These are phyloP conservation scores for mouse (Mus musculus) DNA, from an alignment of 2,113 vertebrate species.

Conservation along the genomic window DNA sequence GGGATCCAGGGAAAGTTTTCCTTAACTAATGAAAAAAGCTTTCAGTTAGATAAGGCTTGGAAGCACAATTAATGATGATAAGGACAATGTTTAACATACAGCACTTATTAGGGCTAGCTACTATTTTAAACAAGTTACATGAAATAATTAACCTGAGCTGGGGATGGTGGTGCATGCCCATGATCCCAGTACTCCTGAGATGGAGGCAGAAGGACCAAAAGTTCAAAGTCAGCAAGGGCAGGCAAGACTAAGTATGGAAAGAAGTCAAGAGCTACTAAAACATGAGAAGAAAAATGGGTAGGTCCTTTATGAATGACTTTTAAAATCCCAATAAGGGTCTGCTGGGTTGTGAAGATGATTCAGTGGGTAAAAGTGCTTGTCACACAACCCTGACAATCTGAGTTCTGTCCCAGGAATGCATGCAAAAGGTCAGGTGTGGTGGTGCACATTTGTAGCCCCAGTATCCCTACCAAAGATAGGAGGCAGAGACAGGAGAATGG, in stretches of 20 bases:
- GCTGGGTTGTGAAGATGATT: neutral
- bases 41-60: neutral
- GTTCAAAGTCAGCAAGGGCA: neutral
- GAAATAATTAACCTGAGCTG: neutral
- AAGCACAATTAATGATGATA: neutral
- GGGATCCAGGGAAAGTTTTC: neutral
- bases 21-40: slow-evolving; percentile 13
- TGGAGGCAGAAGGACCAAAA: neutral
- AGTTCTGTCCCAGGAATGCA: neutral
- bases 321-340: neutral
- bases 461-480: neutral
- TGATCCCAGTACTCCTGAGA: neutral
- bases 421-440: neutral
- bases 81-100: neutral
- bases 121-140: slow-evolving; percentile 18
- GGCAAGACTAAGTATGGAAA: neutral
- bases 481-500: neutral
- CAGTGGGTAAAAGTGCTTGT: neutral
- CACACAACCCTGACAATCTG: neutral
- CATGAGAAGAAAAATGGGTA: neutral
- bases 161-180: neutral
- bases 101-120: neutral
- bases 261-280: neutral
- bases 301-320: neutral
- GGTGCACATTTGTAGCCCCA: neutral